Evolutionary conservation across 37 sponge, comb jelly and placozoan species (phyloP).

Genomic region (Tethya wilhelma): DNA sequence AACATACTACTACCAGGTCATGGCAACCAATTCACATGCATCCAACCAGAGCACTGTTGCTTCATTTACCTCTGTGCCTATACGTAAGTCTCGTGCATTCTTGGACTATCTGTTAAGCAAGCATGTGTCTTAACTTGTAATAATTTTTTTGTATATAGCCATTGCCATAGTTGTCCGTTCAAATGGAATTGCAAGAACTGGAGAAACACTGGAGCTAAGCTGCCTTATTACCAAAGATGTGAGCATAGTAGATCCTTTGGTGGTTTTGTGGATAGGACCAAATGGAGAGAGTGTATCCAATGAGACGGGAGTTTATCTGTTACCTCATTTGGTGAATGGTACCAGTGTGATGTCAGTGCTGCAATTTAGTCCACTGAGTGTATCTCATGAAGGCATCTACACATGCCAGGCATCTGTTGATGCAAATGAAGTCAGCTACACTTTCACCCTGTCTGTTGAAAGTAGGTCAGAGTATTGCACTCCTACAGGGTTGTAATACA

Average conservation of each 20-base stretch:
- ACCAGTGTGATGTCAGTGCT: slow-evolving; percentile 16
- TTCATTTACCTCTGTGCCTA: neutral
- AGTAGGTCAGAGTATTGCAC: neutral
- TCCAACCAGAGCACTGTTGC: neutral
- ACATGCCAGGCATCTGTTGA: slow-evolving; percentile 8
- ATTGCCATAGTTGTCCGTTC: neutral
- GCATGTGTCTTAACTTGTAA: too few species aligned
- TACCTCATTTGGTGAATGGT: neutral
- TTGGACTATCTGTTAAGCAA: too few species aligned
- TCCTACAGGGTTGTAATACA: too few species aligned
- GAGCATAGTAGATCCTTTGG: neutral
- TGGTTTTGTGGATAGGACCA: neutral
- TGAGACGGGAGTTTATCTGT: slow-evolving; percentile 6
- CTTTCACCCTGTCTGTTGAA: neutral
- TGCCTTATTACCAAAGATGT: neutral
- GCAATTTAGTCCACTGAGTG: slow-evolving; percentile 3
- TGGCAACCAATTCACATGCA: neutral
- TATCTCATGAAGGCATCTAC: slow-evolving; percentile 9
- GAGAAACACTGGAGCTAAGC: slow-evolving; percentile 2
- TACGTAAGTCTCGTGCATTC: slow-evolving; percentile 11
- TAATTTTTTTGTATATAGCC: too few species aligned
- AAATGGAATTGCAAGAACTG: slow-evolving; percentile 11
- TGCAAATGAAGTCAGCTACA: neutral
- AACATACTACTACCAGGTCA: slow-evolving; percentile 28
- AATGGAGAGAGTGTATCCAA: neutral